Conservation (phyloP, 2,113 vertebrate species). For the Mesocricetus auratus region DNA sequence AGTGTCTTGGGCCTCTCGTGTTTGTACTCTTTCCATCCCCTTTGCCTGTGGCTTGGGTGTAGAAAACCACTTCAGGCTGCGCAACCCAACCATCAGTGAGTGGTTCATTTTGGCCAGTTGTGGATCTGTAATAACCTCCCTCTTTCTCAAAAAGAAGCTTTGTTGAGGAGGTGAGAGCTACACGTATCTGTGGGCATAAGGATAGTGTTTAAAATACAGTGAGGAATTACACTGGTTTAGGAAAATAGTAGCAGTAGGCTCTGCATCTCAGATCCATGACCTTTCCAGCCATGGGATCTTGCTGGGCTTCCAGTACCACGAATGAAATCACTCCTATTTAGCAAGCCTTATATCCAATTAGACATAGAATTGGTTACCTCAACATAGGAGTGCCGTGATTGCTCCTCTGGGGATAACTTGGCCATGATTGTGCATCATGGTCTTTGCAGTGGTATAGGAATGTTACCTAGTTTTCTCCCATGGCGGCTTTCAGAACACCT, state of each 20-base stretch:
- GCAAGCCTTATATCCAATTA: not conserved
- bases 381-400: not conserved
- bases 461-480: not conserved
- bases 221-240: not conserved
- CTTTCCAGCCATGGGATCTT: not conserved
- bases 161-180: not conserved
- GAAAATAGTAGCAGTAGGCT: not conserved
- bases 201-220: not conserved
- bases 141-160: not conserved
- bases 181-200: not conserved
- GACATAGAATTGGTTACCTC: not conserved
- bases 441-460: not conserved
- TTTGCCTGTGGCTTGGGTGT: not conserved
- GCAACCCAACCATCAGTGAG: not conserved
- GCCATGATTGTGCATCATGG: not conserved
- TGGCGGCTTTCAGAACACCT: not conserved
- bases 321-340: not conserved
- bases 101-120: not conserved
- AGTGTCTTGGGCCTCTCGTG: not conserved
- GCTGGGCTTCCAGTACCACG: not conserved
- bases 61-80: not conserved
- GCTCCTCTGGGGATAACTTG: not conserved
- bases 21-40: not conserved
- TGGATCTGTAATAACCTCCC: not conserved
- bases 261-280: not conserved